Evolutionary conservation across 2,797 vertebrate genomes (phyloP), one percentile per base, ranked within the genome.

Genomic region (Clarias laeviceps): DNA sequence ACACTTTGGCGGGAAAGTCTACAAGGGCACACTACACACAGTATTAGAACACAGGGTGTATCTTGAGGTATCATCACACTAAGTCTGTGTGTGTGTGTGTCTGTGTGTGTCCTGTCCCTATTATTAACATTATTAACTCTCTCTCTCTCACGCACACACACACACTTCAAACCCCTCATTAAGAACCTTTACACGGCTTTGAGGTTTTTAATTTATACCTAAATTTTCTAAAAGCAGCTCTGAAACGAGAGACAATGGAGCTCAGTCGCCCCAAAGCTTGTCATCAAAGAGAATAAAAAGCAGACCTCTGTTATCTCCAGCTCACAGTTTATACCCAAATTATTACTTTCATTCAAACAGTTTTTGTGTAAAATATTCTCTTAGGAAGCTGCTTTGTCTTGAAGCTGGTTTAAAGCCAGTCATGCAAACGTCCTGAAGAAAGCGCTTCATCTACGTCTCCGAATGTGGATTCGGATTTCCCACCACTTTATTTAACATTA

Each of bases 81-180:
- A 57, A 76, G 59, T 14, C 45, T 50, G 45, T 45, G 6, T 3
- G 24, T 81, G 24, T 65, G 70, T 84, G 29, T 74, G 34, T 88
- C 3, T 84, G 40, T 84, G 84, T 72, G 66, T 74, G 65, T 64
- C 40, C 78, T 69, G 37, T 14, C 62, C 82, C 78, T 80, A 50
- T 86, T 34, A 86, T 86, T 88, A 87, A 69, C 72, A 73, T 40
- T 40, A 7, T 40, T 5, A 40, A 7, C 37, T 8, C 11, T 3
- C 45, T 50, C 45, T 45, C 45, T 45, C 45, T 45, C 59, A 34
- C 32, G 22, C 45, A 22, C n/a, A 29, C 24, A 84, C 32, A 57
- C 76, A 80, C 56, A n/a, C 27, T 12, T 54, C 50, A 27, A 83
- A 54, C 65, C 73, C 32, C 32, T 73, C 82, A 85, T 85, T 83